These are phyloP conservation scores for Amazonetta brasiliensis DNA, from an alignment of 2,797 vertebrate species.

Conservation along the genomic window DNA sequence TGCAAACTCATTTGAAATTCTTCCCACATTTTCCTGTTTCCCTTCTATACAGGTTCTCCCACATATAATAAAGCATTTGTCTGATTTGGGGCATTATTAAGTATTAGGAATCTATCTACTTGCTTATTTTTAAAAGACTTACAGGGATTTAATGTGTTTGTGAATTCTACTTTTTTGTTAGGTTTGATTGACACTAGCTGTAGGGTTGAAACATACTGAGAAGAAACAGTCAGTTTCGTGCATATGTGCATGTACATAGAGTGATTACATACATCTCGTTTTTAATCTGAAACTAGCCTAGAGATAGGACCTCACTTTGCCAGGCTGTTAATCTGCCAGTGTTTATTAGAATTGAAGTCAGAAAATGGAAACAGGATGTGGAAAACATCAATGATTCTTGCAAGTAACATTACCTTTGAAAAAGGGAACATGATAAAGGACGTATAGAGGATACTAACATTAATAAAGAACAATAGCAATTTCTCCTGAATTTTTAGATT, in stretches of 20 bases:
- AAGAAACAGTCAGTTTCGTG: not conserved
- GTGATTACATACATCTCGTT: not conserved
- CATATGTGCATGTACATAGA: not conserved
- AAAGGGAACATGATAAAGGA: not conserved
- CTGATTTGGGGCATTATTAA: not conserved
- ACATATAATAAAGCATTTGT: not conserved
- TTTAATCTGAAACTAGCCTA: conserved; percentile 4
- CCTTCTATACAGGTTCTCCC: not conserved
- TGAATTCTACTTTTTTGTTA: not conserved
- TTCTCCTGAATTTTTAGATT: not conserved
- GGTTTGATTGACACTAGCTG: not conserved
- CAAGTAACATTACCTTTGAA: not conserved
- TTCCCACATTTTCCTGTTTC: not conserved
- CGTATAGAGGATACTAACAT: not conserved
- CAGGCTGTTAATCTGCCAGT: not conserved
- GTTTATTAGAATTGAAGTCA: not conserved
- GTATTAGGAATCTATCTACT: not conserved
- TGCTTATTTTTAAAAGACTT: not conserved
- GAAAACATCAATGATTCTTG: not conserved
- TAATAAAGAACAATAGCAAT: not conserved
- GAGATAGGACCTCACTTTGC: not conserved
- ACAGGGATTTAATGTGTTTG: not conserved
- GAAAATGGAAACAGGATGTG: not conserved
- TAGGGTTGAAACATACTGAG: not conserved
- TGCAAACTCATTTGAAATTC: not conserved